These are phyloP conservation scores for Nephrotoma flavescens DNA, from an alignment of 2,888 invertebrate genomes.

Conservation along the genomic window DNA sequence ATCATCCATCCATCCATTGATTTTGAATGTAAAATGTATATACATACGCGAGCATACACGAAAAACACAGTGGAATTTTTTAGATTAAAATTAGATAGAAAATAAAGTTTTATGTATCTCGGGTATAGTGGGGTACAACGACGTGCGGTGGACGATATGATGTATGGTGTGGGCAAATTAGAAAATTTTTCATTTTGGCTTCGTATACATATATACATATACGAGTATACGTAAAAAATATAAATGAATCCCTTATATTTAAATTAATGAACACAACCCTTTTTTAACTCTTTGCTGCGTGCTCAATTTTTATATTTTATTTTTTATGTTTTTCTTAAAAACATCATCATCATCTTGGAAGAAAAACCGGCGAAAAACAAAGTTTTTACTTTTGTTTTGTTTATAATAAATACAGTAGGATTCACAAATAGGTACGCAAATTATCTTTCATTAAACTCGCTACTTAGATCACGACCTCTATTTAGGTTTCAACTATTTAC, in stretches of 20 bases:
- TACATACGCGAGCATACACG: not conserved
- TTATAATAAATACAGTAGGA: not conserved
- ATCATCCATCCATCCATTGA: not conserved
- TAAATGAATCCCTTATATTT: not conserved
- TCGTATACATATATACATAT: not conserved
- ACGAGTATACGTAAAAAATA: not conserved
- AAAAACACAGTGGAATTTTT: not conserved
- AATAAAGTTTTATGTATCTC: not conserved
- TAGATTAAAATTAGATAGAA: not conserved
- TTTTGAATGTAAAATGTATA: not conserved
- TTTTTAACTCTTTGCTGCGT: not conserved
- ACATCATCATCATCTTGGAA: not conserved
- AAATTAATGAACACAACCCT: not conserved
- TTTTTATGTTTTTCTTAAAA: not conserved
- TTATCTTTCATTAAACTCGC: too few species aligned
- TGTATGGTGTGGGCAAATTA: not conserved
- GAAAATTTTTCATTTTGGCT: not conserved
- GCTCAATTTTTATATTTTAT: not conserved
- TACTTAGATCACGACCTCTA: too few species aligned
- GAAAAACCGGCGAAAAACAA: not conserved
- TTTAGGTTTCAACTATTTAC: too few species aligned
- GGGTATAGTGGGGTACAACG: not conserved
- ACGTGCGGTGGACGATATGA: not conserved
- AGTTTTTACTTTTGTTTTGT: not conserved
- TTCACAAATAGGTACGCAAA: not conserved